A percentile compares a stretch with the other conserved stretches of the same genome.
phyloP scores from a whole-genome alignment of 2,113 vertebrate genomes.

The Chrysochloris asiatica region DNA sequence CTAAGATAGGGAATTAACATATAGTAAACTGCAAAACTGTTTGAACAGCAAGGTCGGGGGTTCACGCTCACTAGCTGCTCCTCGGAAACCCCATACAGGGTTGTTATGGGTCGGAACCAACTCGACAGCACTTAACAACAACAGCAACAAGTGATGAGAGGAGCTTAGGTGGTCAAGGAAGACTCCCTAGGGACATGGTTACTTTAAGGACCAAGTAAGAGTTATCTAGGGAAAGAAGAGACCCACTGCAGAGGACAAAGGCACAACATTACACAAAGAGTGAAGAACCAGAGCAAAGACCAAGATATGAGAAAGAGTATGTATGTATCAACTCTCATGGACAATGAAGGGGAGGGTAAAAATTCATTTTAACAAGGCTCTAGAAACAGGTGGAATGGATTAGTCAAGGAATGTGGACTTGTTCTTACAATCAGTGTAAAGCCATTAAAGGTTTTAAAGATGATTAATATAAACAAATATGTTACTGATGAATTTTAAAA shows the following conservation, averaged over 20 bases:
- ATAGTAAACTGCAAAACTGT: too few relatives aligned
- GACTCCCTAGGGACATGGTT: background rate
- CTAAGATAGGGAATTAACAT: background rate
- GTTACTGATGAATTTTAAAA: slow-evolving; percentile 12
- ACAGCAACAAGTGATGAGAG: background rate
- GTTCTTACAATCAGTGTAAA: background rate
- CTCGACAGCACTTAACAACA: too few relatives aligned
- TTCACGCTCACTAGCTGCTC: too few relatives aligned
- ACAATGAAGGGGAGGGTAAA: background rate
- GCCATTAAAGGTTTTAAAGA: background rate
- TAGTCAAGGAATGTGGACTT: background rate
- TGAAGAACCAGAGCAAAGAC: background rate
- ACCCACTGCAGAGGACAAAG: background rate
- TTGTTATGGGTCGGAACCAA: too few relatives aligned
- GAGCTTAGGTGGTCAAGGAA: background rate
- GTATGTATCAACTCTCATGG: background rate
- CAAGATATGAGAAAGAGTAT: background rate
- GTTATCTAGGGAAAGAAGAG: background rate
- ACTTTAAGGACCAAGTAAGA: slow-evolving; percentile 3
- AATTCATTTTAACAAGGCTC: background rate
- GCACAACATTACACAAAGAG: background rate
- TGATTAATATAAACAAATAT: background rate
- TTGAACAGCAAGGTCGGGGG: too few relatives aligned
- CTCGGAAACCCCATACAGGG: too few relatives aligned
- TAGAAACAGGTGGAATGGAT: background rate